Evolutionary conservation across 2,888 invertebrate species (phyloP), one percentile per base, ranked within the genome.

Genomic region (Campoletis raptor): DNA sequence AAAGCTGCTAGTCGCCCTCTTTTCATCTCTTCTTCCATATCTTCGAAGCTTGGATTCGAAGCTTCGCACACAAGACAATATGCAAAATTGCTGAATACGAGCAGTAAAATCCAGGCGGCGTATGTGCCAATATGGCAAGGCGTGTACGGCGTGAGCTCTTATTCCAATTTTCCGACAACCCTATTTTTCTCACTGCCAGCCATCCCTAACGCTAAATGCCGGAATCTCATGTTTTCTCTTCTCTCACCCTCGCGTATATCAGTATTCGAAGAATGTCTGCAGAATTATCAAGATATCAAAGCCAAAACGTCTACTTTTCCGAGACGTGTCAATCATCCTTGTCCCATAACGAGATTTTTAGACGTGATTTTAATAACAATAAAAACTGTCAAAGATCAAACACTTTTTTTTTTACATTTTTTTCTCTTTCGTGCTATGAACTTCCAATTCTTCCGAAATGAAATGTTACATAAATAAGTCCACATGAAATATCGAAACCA

Each of bases 81-180:
- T 93, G 92, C 92, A 93, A 92, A 93, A 93, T 92, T 92, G 93
- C 93, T 92, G 93, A 93, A 93, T 91, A 92, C 90, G 80, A 91
- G 91, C 91, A 92, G 93, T 93, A 93, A 93, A 94, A 93, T 91
- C 92, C 93, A 93, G 92, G 91, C 91, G 94, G 93, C 89, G 92
- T 91, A 90, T 89, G 91, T 90, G 91, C 91, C 93, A 93, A 94
- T 93, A 94, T 92, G 91, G 91, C 89, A 88, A 91, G 36, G 90
- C 90, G 88, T 83, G 89, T 79, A 77, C 18, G 30, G 82, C 77
- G 72, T 69, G 85, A 82, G 52, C 54, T 61, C 74, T 36, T 67
- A 74, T 82, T 82, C 52, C 76, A 30, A 40, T 70, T 54, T 37
- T 30, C 30, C 37, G 36, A 7, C 24, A 40, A 12, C 36, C 37